phyloP scores from a whole-genome alignment of 2,113 vertebrate species.

The Aphyosemion australe region DNA sequence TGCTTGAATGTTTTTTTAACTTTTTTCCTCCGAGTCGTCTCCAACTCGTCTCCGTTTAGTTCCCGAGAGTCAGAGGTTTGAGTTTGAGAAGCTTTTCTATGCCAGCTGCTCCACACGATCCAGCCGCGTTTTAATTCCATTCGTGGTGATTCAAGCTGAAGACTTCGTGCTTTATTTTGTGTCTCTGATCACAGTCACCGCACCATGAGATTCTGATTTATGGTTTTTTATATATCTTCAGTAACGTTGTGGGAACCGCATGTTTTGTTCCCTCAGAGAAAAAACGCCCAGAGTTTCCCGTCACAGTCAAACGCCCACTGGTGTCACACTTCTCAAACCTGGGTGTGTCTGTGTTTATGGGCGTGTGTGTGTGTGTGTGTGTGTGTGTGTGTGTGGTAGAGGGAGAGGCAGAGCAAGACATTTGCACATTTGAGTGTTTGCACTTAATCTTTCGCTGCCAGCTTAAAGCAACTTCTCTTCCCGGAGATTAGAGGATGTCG shows the following conservation, averaged over 20 bases:
- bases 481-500: conserved; percentile 61
- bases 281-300: conserved; percentile 18
- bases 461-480: conserved; percentile 54
- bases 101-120: too few relatives aligned
- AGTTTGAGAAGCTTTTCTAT: too few relatives aligned
- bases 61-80: too few relatives aligned
- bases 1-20: too few relatives aligned
- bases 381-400: conserved; percentile 6
- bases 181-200: too few relatives aligned
- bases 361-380: conserved; percentile 3
- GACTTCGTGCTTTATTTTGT: too few relatives aligned
- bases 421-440: conserved; percentile 55
- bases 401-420: neutral
- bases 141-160: too few relatives aligned
- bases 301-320: conserved; percentile 31
- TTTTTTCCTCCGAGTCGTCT: too few relatives aligned
- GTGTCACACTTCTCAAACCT: conserved; percentile 21
- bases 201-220: too few relatives aligned
- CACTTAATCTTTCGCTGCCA: conserved; percentile 64
- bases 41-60: too few relatives aligned
- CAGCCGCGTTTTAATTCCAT: too few relatives aligned
- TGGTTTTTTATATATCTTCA: neutral
- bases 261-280: conserved; percentile 15
- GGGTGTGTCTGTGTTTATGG: conserved; percentile 53
- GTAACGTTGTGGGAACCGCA: conserved; percentile 1